These are phyloP conservation scores for Drosophila limbata DNA, from an alignment of 2,888 invertebrate genomes.

Conservation along the genomic window DNA sequence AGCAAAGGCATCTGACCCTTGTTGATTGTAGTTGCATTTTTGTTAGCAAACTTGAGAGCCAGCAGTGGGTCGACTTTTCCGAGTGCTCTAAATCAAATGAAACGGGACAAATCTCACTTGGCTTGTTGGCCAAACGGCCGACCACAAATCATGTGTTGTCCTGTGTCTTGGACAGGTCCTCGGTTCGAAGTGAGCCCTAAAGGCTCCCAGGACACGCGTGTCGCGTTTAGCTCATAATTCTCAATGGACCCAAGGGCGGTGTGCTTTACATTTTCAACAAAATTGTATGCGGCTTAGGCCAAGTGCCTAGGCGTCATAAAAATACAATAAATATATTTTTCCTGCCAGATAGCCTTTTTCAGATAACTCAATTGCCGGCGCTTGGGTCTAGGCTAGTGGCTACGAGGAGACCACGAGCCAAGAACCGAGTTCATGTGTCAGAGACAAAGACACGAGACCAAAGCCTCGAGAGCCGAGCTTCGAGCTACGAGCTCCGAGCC, in stretches of 20 bases:
- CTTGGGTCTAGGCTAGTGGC: slow-evolving; percentile 29
- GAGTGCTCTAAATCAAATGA: slow-evolving; percentile 25
- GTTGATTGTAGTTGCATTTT: slow-evolving; percentile 7
- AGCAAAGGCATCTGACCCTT: neutral
- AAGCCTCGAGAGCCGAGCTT: neutral
- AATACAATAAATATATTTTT: slow-evolving; percentile 71
- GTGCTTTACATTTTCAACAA: slow-evolving; percentile 74
- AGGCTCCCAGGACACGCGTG: slow-evolving; percentile 54
- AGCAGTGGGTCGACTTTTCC: slow-evolving; percentile 2
- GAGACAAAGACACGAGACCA: slow-evolving; percentile 10
- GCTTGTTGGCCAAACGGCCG: slow-evolving; percentile 56
- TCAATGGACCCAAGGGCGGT: slow-evolving; percentile 47
- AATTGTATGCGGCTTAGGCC: slow-evolving; percentile 64
- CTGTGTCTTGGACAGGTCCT: slow-evolving; percentile 11
- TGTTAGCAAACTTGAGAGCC: neutral
- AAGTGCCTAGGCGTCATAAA: slow-evolving; percentile 73
- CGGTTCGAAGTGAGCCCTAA: slow-evolving; percentile 15
- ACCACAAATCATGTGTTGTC: slow-evolving; percentile 66
- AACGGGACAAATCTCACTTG: slow-evolving; percentile 49
- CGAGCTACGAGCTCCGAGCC: neutral
- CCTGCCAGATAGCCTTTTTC: slow-evolving; percentile 69
- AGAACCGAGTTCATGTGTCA: slow-evolving; percentile 2
- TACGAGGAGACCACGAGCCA: slow-evolving; percentile 6
- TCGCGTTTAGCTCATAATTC: slow-evolving; percentile 77
- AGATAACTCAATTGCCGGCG: slow-evolving; percentile 77